Evolutionary conservation across 2,888 invertebrate species (phyloP), one percentile per base, ranked within the genome.

Genomic region (Cinara cedri): DNA sequence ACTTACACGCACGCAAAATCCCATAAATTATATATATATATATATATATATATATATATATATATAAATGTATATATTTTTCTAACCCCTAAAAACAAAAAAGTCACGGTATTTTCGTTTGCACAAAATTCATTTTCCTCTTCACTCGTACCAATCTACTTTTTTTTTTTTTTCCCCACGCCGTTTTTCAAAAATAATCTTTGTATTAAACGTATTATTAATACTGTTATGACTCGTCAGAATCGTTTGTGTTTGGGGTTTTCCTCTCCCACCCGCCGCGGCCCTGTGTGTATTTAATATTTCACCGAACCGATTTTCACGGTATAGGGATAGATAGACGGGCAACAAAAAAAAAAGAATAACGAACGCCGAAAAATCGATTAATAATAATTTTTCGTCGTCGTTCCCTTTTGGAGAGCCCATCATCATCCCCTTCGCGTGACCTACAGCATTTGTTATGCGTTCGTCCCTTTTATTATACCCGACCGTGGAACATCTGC

Each of bases 31-130:
- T n/a, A n/a, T n/a, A n/a, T n/a, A n/a, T n/a, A n/a, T n/a, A n/a
- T n/a, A n/a, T n/a, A n/a, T n/a, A n/a, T n/a, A n/a, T n/a, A n/a
- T n/a, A n/a, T n/a, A n/a, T n/a, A n/a, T n/a, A n/a, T n/a, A n/a
- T n/a, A n/a, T n/a, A n/a, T n/a, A n/a, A 34, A 34, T 34, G 6
- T 63, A n/a, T 62, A 34, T 62, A 72, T 26, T 21, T n/a, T 26
- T 19, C n/a, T 49, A 21, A 14, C 14, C 16, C 24, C 34, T 49
- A 34, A 51, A 70, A n/a, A 16, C 24, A 21, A 60, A 13, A 51
- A 76, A 68, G 68, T 78, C 60, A 49, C 68, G 57, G 60, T 51
- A 68, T 68, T 75, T 34, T 78, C 68, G 34, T n/a, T n/a, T 60
- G 68, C 57, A n/a, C n/a, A n/a, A n/a, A 44, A 72, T 49, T 72